Conservation (phyloP, 2,797 vertebrate species). For the Orestias chungarensis region DNA sequence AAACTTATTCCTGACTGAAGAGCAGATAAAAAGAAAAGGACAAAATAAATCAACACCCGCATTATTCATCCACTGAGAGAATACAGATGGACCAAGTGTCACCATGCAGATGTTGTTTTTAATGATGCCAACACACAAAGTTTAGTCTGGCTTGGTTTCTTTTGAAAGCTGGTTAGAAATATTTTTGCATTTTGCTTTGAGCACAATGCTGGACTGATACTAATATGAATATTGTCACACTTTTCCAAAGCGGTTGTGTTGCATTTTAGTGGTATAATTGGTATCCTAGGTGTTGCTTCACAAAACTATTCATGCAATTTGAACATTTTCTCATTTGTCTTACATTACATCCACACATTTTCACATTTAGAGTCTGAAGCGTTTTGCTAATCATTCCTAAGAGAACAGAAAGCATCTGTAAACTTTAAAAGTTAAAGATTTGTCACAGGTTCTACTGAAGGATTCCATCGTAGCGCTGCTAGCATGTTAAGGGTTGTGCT, state of each 20-base stretch:
- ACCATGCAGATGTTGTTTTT: too few relatives aligned
- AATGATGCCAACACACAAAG: not conserved
- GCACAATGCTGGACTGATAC: not conserved
- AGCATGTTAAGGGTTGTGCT: not conserved
- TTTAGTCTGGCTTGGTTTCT: not conserved
- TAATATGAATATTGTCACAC: not conserved
- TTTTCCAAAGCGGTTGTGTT: too few relatives aligned
- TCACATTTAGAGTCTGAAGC: not conserved
- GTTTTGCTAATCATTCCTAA: too few relatives aligned
- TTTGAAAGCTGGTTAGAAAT: not conserved
- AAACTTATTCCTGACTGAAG: constrained; percentile 41
- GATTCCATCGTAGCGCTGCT: too few relatives aligned
- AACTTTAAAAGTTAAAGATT: not conserved
- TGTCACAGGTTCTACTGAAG: not conserved
- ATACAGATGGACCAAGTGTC: too few relatives aligned
- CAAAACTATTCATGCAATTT: not conserved
- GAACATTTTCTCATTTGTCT: too few relatives aligned
- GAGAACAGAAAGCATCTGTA: too few relatives aligned
- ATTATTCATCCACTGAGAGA: not conserved
- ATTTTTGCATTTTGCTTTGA: not conserved
- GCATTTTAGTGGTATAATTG: too few relatives aligned
- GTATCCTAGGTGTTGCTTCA: not conserved
- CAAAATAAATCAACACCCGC: not conserved
- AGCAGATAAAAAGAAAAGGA: not conserved
- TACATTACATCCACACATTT: too few relatives aligned